phyloP scores from a whole-genome alignment of 2,888 invertebrate genomes.

The Elegia similella region DNA sequence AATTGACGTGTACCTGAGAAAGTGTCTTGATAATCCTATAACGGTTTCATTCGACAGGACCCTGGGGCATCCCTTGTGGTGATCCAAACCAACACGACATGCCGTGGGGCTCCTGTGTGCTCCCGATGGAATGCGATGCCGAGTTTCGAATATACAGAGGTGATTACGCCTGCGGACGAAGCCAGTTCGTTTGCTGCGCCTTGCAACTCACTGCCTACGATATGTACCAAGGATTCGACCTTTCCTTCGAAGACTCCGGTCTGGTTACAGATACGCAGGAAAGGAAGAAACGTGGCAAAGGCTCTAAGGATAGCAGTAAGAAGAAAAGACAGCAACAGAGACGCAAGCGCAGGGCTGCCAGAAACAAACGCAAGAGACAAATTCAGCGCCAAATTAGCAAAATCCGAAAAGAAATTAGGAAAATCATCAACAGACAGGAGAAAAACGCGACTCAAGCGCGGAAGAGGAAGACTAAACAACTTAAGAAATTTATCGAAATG shows the following conservation, averaged over 20 bases:
- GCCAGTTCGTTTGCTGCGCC: constrained; percentile 61
- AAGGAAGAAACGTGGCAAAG: constrained; percentile 28
- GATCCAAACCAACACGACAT: constrained; percentile 68
- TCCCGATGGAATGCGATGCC: constrained; percentile 57
- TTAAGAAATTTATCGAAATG: constrained; percentile 58
- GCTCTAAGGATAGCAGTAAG: constrained; percentile 36
- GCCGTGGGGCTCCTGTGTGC: constrained; percentile 68
- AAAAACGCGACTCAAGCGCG: constrained; percentile 52
- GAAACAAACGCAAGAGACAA: constrained; percentile 47
- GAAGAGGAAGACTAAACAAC: constrained; percentile 55
- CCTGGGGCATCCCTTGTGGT: constrained; percentile 57
- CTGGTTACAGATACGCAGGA: constrained; percentile 54
- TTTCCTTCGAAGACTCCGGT: constrained; percentile 54
- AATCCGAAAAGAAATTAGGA: constrained; percentile 54
- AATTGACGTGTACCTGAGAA: too few relatives aligned
- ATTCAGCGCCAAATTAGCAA: constrained; percentile 53
- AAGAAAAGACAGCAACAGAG: constrained; percentile 30
- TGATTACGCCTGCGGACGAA: constrained; percentile 62
- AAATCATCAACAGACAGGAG: constrained; percentile 49
- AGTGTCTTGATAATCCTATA: too few relatives aligned
- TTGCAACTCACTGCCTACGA: constrained; percentile 59
- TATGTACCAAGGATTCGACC: constrained; percentile 61
- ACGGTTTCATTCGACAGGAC: constrained; percentile 47
- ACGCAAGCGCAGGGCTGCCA: constrained; percentile 36
- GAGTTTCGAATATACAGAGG: constrained; percentile 66